Percentiles rank a stretch among this genome's conserved stretches.
Evolutionary conservation across 2,113 vertebrate genomes (phyloP).

Genomic region (Indicator indicator): DNA sequence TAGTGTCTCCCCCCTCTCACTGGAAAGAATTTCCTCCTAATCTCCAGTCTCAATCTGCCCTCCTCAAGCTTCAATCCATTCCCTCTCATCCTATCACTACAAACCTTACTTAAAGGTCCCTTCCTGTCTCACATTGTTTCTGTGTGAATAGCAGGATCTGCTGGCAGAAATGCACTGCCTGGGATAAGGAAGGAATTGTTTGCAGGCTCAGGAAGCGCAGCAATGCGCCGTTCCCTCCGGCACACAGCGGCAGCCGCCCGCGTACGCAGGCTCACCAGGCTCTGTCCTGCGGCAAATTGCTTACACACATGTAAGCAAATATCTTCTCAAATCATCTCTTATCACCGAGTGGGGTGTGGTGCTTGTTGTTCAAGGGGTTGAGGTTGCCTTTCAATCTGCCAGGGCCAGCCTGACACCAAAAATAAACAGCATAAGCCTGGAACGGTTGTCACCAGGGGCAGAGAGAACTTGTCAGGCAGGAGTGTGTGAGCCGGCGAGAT

Average conservation of each 20-base stretch:
- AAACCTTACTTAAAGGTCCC: too few species aligned
- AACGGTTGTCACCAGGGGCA: slow-evolving; percentile 87
- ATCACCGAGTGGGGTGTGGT: slow-evolving; percentile 85
- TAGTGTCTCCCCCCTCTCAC: too few species aligned
- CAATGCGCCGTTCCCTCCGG: slow-evolving; percentile 25
- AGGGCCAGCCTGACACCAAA: slow-evolving; percentile 81
- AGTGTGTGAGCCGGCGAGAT: slow-evolving; percentile 90
- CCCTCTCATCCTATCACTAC: too few species aligned
- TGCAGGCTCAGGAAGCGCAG: not conserved
- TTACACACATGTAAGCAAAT: slow-evolving; percentile 92
- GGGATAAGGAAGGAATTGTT: slow-evolving; percentile 55
- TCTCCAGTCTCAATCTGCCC: too few species aligned
- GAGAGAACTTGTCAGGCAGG: slow-evolving; percentile 94
- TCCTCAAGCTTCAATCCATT: too few species aligned
- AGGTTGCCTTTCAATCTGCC: slow-evolving; percentile 82
- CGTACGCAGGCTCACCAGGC: slow-evolving; percentile 56
- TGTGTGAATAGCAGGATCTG: slow-evolving; percentile 70
- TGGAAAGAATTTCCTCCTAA: too few species aligned
- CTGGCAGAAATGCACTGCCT: slow-evolving; percentile 74
- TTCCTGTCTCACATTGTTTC: slow-evolving; percentile 65
- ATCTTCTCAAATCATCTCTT: slow-evolving; percentile 92
- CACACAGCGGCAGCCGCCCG: slow-evolving; percentile 6
- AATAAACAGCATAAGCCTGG: slow-evolving; percentile 83
- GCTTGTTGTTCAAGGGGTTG: slow-evolving; percentile 82
- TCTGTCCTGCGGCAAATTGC: slow-evolving; percentile 78